Evolutionary conservation across 2,888 invertebrate species (phyloP), one percentile per base, ranked within the genome.

Genomic region (Microchrysa polita): DNA sequence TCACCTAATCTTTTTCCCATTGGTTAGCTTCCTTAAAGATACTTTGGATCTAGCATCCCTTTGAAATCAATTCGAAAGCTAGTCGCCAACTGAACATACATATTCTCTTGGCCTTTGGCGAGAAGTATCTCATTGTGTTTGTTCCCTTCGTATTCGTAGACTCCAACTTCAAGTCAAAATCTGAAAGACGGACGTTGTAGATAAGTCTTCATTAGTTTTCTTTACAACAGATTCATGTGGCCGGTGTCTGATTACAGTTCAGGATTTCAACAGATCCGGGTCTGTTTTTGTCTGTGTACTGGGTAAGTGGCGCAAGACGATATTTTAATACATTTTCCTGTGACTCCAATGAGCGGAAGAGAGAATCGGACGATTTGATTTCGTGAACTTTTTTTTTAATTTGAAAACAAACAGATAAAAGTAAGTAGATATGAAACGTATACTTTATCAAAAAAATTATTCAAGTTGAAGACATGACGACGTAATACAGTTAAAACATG

Each of bases 161-260:
- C 61, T 63, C 48, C n/a, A n/a, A n/a, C n/a, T n/a, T n/a, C 61
- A 60, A 57, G 60, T 63, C 42, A 40, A n/a, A n/a, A 40, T 63
- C 16, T 40, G 61, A n/a, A 65, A 65, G 65, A 65, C 65, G 65
- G 65, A 65, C 65, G 44, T 60, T 48, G 72, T 60, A 60, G 72
- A 72, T 60, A 73, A 52, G 63, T 67, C 67, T 73, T 67, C 60
- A 76, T 76, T 74, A 76, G 72, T 67, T 74, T 71, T 74, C 72
- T 65, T 74, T 73, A 76, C 74, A 76, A 52, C 14, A 23, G 10
- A 74, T 73, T 74, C 74, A 76, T 73, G 74, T 74, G 73, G 72
- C 72, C 72, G 73, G 73, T 75, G 74, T 76, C 76, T 69, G 74
- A 76, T 76, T 76, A 74, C 73, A 74, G 23, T 48, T 48, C 61